These are phyloP conservation scores for Stomatorhinus walkeri DNA, from an alignment of 2,797 vertebrate genomes.

Conservation along the genomic window DNA sequence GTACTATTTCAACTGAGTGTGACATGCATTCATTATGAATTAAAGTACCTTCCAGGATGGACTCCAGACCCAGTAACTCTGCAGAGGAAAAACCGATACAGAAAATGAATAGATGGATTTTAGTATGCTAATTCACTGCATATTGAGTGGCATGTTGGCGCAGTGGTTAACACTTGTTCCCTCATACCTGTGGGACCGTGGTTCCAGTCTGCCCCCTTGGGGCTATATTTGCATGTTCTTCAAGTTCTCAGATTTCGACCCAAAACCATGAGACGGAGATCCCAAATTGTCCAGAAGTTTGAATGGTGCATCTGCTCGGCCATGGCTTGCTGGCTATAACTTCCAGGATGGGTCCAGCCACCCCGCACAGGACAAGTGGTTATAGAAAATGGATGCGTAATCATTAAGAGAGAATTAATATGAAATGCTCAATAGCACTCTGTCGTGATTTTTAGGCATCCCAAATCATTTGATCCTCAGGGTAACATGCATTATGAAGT, in stretches of 20 bases:
- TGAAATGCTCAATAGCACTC: not conserved
- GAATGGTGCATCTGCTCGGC: not conserved
- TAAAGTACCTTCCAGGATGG: not conserved
- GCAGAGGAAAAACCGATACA: not conserved
- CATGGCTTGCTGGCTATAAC: not conserved
- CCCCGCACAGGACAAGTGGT: not conserved
- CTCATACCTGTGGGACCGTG: not conserved
- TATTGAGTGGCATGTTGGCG: not conserved
- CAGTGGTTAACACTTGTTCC: not conserved
- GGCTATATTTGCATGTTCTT: not conserved
- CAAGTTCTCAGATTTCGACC: not conserved
- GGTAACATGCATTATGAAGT: not conserved
- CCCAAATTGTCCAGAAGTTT: not conserved
- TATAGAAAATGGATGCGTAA: not conserved
- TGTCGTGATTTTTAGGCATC: not conserved
- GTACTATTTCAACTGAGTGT: not conserved
- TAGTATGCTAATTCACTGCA: not conserved
- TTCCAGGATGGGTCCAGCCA: not conserved
- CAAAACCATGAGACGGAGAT: not conserved
- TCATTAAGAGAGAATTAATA: not conserved
- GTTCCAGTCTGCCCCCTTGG: not conserved
- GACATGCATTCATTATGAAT: not conserved
- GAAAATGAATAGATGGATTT: not conserved
- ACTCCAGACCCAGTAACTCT: not conserved
- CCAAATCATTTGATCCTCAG: not conserved